Base-by-base conservation (phyloP, 2,888 invertebrate genomes). In the Sinodicranocentrus sp. region DNA sequence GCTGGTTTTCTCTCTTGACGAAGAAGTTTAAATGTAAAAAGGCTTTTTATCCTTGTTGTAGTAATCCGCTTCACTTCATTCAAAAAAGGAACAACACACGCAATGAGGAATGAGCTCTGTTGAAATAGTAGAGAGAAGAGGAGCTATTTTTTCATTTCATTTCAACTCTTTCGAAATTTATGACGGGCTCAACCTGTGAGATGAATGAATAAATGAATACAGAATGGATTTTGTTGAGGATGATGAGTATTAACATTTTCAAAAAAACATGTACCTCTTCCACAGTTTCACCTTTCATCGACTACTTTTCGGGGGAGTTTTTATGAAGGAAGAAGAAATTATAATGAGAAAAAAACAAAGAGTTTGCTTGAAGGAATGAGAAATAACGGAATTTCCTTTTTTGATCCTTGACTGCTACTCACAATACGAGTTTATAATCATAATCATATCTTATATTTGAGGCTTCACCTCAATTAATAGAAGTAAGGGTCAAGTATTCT, bases 151-250 rank as follows among this genome's bases (percentile, higher is more conserved):
- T 52, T 52, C 25, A 44, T 70, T 48, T 52, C 72, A 59, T 59
- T 72, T 72, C 72, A 57, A 57, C 57, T 72, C 72, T 3, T 33
- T 33, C 33, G 39, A 75, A 68, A 77, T 77, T 77, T 77, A 77
- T 77, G 77, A 77, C 19, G 68, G 43, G 68, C 25, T 68, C 28
- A 77, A 39, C 77, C 68, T 59, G 44, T 33, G 33, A 57, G 43
- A 65, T 77, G 77, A 68, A 79, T 71, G 78, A 79, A 79, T 79
- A 79, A 44, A 79, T 79, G 78, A 79, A 79, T 79, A 79, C 23
- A 26, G 54, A 79, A 79, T 79, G 78, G 71, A 68, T 57, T 48
- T 44, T 54, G 72, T n/a, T 13, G 59, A 48, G 15, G 13, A 13
- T 8, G 26, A 17, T 23, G 23, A 8, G 59, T 21, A 23, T 23